phyloP scores from a whole-genome alignment of 2,113 vertebrate genomes.

The Odocoileus hemionus region DNA sequence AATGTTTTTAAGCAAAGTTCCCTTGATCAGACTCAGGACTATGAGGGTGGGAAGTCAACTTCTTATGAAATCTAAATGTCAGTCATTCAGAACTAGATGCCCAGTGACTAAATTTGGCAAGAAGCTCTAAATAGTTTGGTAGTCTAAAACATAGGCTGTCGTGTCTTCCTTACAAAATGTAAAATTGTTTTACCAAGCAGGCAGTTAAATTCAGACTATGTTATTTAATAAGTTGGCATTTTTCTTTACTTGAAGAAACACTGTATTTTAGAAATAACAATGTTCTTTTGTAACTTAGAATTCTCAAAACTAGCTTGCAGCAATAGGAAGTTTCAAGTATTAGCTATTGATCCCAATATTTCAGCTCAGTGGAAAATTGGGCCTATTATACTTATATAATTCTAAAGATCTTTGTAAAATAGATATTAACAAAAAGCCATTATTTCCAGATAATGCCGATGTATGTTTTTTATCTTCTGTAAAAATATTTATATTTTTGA shows the following conservation, averaged over 20 bases:
- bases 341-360: background rate
- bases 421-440: background rate
- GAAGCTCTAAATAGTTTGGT: background rate
- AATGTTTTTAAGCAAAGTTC: background rate
- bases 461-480: background rate
- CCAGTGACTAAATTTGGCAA: background rate
- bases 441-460: background rate
- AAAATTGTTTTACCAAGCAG: background rate
- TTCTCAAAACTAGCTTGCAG: background rate
- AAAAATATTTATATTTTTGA: slow-evolving; percentile 31
- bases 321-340: background rate
- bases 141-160: background rate
- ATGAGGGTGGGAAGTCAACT: background rate
- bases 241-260: background rate
- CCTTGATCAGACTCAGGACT: background rate
- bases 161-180: background rate
- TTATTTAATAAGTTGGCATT: background rate
- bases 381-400: background rate
- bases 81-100: slow-evolving; percentile 22
- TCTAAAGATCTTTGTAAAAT: slow-evolving; percentile 24
- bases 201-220: background rate
- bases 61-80: background rate
- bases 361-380: background rate
- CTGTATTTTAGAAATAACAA: background rate
- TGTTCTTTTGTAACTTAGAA: slow-evolving; percentile 2